phyloP scores from a whole-genome alignment of 2,113 vertebrate species.

The Brachypodius melanocephalos region DNA sequence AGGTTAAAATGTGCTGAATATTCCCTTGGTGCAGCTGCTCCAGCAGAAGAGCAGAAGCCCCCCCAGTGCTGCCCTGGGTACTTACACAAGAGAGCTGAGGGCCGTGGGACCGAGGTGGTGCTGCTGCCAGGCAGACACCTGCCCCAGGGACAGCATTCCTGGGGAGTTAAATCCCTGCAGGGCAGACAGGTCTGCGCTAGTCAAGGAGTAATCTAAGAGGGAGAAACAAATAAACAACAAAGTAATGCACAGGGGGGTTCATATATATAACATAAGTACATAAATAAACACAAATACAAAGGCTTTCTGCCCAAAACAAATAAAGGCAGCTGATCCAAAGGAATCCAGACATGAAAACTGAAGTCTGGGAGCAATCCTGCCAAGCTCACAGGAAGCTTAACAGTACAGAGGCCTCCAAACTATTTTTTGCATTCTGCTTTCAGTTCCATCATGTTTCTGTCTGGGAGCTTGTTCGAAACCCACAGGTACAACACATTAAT shows the following conservation, averaged over 20 bases:
- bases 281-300: not conserved
- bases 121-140: conserved; percentile 98
- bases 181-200: conserved; percentile 91
- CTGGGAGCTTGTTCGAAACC: not conserved
- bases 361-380: not conserved
- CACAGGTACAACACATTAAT: not conserved
- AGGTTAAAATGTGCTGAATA: rapidly evolving
- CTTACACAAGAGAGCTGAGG: conserved; percentile 98
- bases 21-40: not conserved
- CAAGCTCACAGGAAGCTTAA: not conserved
- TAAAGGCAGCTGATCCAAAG: not conserved
- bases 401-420: not conserved
- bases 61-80: not conserved
- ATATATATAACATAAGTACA: no score
- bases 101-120: conserved; percentile 92
- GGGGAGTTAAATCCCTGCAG: conserved; percentile 95
- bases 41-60: not conserved
- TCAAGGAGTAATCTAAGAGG: conserved; percentile 90
- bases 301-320: not conserved
- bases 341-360: rapidly evolving
- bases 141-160: conserved; percentile 91
- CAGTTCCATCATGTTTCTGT: not conserved
- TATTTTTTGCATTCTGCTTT: not conserved
- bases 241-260: not conserved
- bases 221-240: not conserved